These are phyloP conservation scores for Falco rusticolus DNA, from an alignment of 2,797 vertebrate genomes.

Conservation along the genomic window DNA sequence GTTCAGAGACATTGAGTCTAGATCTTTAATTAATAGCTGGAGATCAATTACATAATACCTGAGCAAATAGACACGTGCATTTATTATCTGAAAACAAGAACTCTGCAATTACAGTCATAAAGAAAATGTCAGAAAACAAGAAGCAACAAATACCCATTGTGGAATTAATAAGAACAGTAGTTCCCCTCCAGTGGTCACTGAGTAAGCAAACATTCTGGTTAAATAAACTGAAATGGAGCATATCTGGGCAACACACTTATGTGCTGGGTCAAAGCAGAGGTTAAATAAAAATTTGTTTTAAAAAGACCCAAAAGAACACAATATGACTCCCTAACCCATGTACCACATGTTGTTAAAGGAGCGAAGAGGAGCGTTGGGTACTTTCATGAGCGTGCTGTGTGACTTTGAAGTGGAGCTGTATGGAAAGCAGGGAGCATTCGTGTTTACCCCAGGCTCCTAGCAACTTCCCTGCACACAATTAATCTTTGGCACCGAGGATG, in stretches of 20 bases:
- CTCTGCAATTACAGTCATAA: conserved; percentile 45
- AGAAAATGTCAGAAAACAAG: conserved; percentile 59
- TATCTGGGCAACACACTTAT: conserved; percentile 67
- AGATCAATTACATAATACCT: conserved; percentile 54
- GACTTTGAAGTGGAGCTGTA: background rate
- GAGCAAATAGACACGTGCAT: conserved; percentile 59
- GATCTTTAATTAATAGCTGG: conserved; percentile 73
- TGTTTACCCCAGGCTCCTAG: background rate
- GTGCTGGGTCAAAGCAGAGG: conserved; percentile 77
- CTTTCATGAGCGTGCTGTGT: background rate
- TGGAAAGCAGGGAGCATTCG: background rate
- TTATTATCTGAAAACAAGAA: conserved; percentile 60
- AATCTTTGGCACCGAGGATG: background rate
- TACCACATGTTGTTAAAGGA: background rate
- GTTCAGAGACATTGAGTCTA: conserved; percentile 73
- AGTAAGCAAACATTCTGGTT: conserved; percentile 76
- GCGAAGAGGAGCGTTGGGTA: background rate
- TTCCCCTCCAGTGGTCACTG: conserved; percentile 71
- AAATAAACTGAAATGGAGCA: conserved; percentile 78
- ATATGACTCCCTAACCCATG: conserved; percentile 10
- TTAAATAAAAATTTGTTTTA: conserved; percentile 78
- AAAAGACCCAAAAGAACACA: conserved; percentile 43
- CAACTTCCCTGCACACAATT: background rate
- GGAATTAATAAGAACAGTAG: conserved; percentile 52
- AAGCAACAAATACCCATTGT: conserved; percentile 66